These are phyloP conservation scores for Pteronotus mesoamericanus DNA, from an alignment of 2,797 vertebrate genomes.

Conservation along the genomic window DNA sequence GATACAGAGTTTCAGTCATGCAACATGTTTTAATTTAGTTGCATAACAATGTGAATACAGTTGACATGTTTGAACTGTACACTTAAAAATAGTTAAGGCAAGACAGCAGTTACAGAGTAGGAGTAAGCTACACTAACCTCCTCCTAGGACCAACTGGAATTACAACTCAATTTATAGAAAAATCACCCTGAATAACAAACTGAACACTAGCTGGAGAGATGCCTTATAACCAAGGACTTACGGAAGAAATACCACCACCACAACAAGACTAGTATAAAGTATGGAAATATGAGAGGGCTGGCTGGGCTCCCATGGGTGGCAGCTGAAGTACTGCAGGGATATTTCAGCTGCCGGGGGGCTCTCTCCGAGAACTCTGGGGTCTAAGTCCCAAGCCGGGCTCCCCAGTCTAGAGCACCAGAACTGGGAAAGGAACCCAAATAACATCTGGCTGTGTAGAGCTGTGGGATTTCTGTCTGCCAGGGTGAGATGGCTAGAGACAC, in stretches of 20 bases:
- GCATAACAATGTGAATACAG: not conserved
- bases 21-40: not conserved
- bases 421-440: not conserved
- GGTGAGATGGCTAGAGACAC: not conserved
- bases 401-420: not conserved
- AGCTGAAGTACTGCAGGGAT: not conserved
- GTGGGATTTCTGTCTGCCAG: not conserved
- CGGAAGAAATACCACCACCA: not conserved
- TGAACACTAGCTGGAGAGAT: not conserved
- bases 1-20: not conserved
- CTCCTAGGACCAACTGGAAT: not conserved
- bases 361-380: not conserved
- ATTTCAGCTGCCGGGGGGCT: not conserved
- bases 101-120: not conserved
- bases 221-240: not conserved
- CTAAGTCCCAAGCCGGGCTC: not conserved
- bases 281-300: not conserved
- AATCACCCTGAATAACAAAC: not conserved
- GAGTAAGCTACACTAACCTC: not conserved
- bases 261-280: not conserved
- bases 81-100: slow-evolving; percentile 22
- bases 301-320: not conserved
- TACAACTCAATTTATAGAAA: not conserved
- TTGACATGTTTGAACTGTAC: not conserved
- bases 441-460: not conserved